Base-by-base conservation (phyloP, 2,113 vertebrate genomes). In the Tachycineta bicolor region DNA sequence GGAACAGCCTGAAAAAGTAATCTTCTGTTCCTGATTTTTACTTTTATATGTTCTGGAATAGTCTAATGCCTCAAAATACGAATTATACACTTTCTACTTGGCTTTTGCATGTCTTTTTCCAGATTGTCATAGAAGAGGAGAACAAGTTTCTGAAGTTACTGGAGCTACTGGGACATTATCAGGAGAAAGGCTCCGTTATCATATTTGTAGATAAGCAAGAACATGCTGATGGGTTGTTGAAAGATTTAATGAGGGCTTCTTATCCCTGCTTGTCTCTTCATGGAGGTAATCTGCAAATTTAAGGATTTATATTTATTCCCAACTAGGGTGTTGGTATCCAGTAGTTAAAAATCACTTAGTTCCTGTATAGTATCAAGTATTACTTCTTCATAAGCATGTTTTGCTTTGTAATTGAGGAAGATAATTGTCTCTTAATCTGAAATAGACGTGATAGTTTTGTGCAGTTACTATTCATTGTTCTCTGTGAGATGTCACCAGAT, bases 191-290 rank as follows among this genome's bases (percentile, higher is more conserved):
- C 88, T 98, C 99, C 0, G 99, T 99, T 89, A 99, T 99, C 89
- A 99, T 99, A 94, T 99, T 99, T 96, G 99, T 99, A 90, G 99
- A 99, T 98, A 99, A 99, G 84, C 99, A 99, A 92, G 99, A 99
- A 93, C 99, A 99, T 0, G 99, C 99, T 9, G 99, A 99, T 53
- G 98, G 93, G 3, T 97, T 99, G 88, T 95, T 99, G 33, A 99
- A 99, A 97, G 99, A 99, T 95, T 97, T 99, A 94, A 99, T 99
- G 99, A 99, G 99, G 97, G 99, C 99, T 31, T 99, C 99, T 25
- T 99, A 99, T 49, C 99, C 99, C 60, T 99, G 99, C 98, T 98
- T 99, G 98, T 99, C 99, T 77, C 98, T 99, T 86, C 99, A 99
- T 52, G 99, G 99, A 99, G 99, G 99, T 99, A 98, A 62, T 59